phyloP scores from a whole-genome alignment of 2,113 vertebrate genomes.

The Anguilla japonica region DNA sequence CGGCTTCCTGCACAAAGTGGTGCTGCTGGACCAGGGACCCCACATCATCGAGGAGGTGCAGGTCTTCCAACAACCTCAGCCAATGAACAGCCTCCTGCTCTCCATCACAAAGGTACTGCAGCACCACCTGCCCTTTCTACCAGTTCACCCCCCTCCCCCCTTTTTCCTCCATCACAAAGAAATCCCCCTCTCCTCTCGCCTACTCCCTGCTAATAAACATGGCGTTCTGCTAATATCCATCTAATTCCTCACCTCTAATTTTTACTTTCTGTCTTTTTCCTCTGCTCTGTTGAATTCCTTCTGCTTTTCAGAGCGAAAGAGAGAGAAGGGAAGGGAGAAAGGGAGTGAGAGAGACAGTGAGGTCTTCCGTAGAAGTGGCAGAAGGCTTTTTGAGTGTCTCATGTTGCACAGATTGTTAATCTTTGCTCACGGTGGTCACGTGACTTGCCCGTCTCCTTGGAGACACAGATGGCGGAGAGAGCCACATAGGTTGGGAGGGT shows the following conservation, averaged over 20 bases:
- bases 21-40: conserved; percentile 72
- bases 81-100: conserved; percentile 80
- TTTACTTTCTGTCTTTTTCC: not conserved
- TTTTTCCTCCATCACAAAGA: not conserved
- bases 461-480: not conserved
- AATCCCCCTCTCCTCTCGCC: not conserved
- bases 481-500: not conserved
- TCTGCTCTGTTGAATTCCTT: too few species aligned
- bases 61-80: conserved; percentile 75
- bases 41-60: conserved; percentile 88
- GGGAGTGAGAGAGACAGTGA: too few species aligned
- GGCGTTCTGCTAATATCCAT: not conserved
- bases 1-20: conserved; percentile 88
- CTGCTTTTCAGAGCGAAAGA: too few species aligned
- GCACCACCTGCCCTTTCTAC: not conserved
- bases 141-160: not conserved
- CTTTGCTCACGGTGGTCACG: not conserved
- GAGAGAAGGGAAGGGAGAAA: too few species aligned
- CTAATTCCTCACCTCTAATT: not conserved
- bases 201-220: too few species aligned
- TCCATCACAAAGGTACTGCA: conserved; percentile 66
- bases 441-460: not conserved
- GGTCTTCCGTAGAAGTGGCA: not conserved
- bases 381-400: not conserved
- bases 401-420: not conserved